Evolutionary conservation across 2,888 invertebrate species (phyloP).

Genomic region (Rhabditoides inermis): DNA sequence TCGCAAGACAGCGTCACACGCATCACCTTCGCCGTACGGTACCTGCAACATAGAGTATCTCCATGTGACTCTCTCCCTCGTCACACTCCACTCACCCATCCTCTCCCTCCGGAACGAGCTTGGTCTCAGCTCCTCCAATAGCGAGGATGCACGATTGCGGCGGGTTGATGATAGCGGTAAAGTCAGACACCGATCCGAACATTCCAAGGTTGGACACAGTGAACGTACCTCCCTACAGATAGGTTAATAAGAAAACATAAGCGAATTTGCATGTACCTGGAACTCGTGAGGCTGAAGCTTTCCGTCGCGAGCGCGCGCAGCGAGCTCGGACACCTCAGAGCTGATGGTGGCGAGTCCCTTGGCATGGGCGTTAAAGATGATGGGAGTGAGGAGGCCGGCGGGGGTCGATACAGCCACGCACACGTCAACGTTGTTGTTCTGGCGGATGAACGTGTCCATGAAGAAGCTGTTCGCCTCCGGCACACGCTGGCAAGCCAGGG

Average conservation of each 20-base stretch:
- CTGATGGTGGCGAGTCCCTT: slow-evolving; percentile 49
- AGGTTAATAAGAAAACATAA: background rate
- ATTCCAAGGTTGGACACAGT: slow-evolving; percentile 66
- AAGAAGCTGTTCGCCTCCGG: slow-evolving; percentile 80
- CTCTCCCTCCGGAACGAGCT: slow-evolving; percentile 40
- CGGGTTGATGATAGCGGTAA: slow-evolving; percentile 66
- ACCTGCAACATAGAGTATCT: slow-evolving; percentile 22
- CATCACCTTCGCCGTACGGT: slow-evolving; percentile 64
- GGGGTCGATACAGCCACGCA: slow-evolving; percentile 94
- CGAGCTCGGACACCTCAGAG: slow-evolving; percentile 37
- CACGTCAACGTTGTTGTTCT: slow-evolving; percentile 69
- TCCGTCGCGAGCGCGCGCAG: slow-evolving; percentile 54
- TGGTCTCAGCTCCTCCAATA: slow-evolving; percentile 56
- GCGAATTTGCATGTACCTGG: slow-evolving; percentile 23
- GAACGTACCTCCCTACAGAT: slow-evolving; percentile 57
- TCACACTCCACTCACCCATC: slow-evolving; percentile 26
- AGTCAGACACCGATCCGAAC: slow-evolving; percentile 61
- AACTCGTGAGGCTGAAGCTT: slow-evolving; percentile 66
- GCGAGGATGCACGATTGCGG: slow-evolving; percentile 67
- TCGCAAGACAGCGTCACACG: slow-evolving; percentile 89
- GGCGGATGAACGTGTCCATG: slow-evolving; percentile 71
- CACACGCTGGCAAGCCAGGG: slow-evolving; percentile 57
- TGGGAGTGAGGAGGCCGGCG: slow-evolving; percentile 89
- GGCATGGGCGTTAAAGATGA: slow-evolving; percentile 64
- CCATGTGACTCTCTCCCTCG: slow-evolving; percentile 1